Conservation (phyloP, 2,797 vertebrate genomes). For the Psittacula derbiana region DNA sequence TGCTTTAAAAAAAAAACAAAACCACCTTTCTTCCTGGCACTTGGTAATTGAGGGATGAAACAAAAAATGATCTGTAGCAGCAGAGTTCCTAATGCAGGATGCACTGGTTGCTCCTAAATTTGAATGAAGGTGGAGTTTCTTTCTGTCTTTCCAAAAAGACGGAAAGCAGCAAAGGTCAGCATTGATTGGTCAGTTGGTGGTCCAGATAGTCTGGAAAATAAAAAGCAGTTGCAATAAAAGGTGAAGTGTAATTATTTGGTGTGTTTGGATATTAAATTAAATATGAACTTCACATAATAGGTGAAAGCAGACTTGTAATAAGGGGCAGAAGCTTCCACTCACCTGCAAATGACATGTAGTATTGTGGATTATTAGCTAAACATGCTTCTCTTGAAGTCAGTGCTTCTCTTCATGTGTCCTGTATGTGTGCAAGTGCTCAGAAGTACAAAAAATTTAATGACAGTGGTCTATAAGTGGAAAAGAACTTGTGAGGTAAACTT, state of each 20-base stretch:
- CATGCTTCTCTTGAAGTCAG: neutral
- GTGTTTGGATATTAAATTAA: neutral
- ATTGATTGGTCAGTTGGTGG: neutral
- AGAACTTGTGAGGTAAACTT: neutral
- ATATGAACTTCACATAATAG: neutral
- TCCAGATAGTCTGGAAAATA: neutral
- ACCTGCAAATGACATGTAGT: neutral
- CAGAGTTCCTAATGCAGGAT: rapidly evolving
- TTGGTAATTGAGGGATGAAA: neutral
- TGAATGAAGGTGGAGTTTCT: neutral
- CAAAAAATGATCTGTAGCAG: neutral
- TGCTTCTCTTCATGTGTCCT: neutral
- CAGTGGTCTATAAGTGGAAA: neutral
- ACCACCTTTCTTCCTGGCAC: neutral
- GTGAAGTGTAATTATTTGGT: neutral
- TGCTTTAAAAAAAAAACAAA: neutral
- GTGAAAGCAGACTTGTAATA: neutral
- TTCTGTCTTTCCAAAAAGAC: neutral
- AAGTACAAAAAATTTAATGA: neutral
- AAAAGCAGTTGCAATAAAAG: neutral
- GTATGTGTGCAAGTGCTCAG: rapidly evolving
- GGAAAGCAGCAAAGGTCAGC: neutral
- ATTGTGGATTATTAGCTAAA: neutral
- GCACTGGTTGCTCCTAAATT: neutral
- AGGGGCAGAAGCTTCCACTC: neutral